Percentiles rank a stretch among this genome's conserved stretches.
These are phyloP conservation scores for Triplophysa bombifrons DNA, from an alignment of 2,797 vertebrate genomes.

Conservation along the genomic window DNA sequence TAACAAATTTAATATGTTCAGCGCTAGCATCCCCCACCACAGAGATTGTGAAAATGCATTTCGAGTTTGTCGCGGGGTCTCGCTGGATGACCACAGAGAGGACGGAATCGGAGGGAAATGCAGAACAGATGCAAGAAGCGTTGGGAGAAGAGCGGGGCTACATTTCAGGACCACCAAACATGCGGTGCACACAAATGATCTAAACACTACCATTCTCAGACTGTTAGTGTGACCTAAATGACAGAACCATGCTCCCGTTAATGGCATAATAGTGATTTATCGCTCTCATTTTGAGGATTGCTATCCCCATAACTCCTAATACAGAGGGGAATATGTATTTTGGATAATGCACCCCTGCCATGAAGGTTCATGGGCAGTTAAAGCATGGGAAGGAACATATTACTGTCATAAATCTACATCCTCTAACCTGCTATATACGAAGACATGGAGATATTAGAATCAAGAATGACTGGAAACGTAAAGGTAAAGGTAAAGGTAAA, in stretches of 20 bases:
- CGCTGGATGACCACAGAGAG: conserved; percentile 83
- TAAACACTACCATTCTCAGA: conserved; percentile 65
- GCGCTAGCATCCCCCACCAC: conserved; percentile 80
- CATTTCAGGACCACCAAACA: conserved; percentile 65
- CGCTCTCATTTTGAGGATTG: conserved; percentile 80
- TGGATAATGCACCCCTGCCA: conserved; percentile 73
- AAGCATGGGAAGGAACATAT: conserved; percentile 80
- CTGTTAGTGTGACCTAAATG: conserved; percentile 79
- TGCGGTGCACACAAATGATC: conserved; percentile 50
- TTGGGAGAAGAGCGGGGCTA: conserved; percentile 54
- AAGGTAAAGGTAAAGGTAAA: conserved; percentile 65
- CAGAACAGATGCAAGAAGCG: conserved; percentile 77
- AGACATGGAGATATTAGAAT: conserved; percentile 66
- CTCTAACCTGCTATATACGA: conserved; percentile 72
- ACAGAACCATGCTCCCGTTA: conserved; percentile 80
- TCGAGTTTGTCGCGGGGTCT: conserved; percentile 82
- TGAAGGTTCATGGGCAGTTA: conserved; percentile 76
- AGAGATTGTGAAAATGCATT: conserved; percentile 82
- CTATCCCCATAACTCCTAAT: conserved; percentile 78
- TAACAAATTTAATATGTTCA: conserved; percentile 91
- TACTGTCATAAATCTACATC: conserved; percentile 82
- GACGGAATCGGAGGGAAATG: conserved; percentile 71
- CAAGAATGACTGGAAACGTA: conserved; percentile 66
- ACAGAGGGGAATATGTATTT: conserved; percentile 80
- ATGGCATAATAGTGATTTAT: conserved; percentile 82